Evolutionary conservation across 2,113 vertebrate genomes (phyloP).

Genomic region (Calonectris borealis): DNA sequence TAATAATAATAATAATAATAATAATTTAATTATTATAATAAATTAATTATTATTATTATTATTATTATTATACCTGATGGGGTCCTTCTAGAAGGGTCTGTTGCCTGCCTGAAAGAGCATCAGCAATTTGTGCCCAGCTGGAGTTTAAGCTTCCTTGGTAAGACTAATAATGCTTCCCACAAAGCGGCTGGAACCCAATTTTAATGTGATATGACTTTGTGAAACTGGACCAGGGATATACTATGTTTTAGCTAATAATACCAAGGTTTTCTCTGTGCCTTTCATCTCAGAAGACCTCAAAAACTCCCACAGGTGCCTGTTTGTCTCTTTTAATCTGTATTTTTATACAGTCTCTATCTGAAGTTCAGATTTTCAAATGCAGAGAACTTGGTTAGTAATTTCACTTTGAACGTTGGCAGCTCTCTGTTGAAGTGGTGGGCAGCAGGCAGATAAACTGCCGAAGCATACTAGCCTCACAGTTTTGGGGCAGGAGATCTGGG

Average conservation of each 20-base stretch:
- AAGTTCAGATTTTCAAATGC: neutral
- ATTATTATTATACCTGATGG: neutral
- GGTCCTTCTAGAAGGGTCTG: neutral
- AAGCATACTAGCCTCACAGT: neutral
- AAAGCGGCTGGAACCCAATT: neutral
- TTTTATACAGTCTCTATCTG: neutral
- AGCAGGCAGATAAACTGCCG: neutral
- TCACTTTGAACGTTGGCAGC: neutral
- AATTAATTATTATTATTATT: too few relatives aligned
- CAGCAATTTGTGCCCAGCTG: neutral
- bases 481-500: neutral
- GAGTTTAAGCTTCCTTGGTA: neutral
- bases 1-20: too few relatives aligned
- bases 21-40: too few relatives aligned
- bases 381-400: neutral
- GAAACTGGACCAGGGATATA: neutral
- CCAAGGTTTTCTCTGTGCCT: neutral
- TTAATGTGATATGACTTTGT: neutral
- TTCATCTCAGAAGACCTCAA: neutral
- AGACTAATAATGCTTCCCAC: neutral
- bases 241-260: neutral
- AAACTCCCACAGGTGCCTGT: neutral
- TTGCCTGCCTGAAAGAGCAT: neutral
- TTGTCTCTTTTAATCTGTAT: neutral
- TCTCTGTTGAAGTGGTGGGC: neutral